phyloP scores from a whole-genome alignment of 2,797 vertebrate genomes.

The Oreonectes daqikongensis region DNA sequence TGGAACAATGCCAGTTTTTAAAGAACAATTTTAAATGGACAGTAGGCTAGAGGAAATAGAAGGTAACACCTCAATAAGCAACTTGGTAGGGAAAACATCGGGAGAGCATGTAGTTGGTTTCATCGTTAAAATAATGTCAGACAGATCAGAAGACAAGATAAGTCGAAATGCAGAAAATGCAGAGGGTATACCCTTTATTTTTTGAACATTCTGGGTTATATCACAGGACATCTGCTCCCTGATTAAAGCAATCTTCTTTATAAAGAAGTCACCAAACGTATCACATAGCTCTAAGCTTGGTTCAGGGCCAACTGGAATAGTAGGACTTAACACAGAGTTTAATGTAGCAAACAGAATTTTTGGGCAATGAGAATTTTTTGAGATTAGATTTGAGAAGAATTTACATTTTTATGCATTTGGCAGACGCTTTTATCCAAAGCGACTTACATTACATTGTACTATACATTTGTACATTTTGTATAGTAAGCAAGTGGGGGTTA shows the following conservation, averaged over 20 bases:
- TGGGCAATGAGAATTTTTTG: background rate
- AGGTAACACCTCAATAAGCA: background rate
- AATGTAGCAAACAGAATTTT: too few species aligned
- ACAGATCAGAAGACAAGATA: background rate
- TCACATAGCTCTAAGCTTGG: too few species aligned
- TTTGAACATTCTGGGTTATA: background rate
- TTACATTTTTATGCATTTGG: too few species aligned
- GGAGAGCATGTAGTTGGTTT: background rate
- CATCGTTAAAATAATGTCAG: background rate
- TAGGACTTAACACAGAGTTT: too few species aligned
- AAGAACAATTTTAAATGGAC: too few species aligned
- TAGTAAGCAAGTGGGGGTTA: too few species aligned
- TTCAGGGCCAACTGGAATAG: too few species aligned
- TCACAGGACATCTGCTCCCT: background rate
- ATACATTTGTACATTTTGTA: too few species aligned
- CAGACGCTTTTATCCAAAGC: too few species aligned
- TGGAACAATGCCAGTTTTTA: too few species aligned
- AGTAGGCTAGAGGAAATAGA: background rate
- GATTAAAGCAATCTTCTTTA: background rate
- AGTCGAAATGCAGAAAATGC: background rate
- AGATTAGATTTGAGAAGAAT: too few species aligned
- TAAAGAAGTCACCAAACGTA: background rate
- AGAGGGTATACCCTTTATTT: background rate
- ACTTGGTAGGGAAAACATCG: background rate
- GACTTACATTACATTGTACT: too few species aligned